Evolutionary conservation across 1,140 invertebrate species (phyloP), one percentile per base, ranked within the genome.

Genomic region (Gryon sp.): DNA sequence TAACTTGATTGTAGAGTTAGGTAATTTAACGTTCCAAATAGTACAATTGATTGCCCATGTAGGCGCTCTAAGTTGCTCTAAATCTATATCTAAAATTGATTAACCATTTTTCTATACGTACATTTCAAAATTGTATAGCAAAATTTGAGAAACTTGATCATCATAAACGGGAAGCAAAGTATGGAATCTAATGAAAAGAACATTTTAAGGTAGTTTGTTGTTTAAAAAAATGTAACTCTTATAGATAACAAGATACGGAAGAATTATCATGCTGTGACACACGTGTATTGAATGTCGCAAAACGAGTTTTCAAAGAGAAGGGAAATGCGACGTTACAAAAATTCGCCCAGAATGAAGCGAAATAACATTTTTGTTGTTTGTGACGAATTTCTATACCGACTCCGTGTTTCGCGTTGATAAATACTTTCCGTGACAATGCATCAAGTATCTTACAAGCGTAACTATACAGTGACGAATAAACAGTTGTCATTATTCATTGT

Each of bases 251-350:
- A 75, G 62, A 66, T 62, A 63, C 45, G 62, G 63, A 68, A 62
- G 72, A 60, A 63, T 75, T 53, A 62, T 68, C 55, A 63, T 68
- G 72, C 72, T 68, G 63, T 41, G 62, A 75, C 55, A 36, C 63
- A 63, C 63, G 63, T 75, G 72, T 48, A 57, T 53, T 52, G 60
- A 70, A 70, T 70, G 59, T 38, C 53, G 74, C 52, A 40, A 36
- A 76, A 70, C 74, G 22, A 70, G 74, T 70, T 76, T 76, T 70
- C 74, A 70, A 76, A 69, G 59, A 57, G 74, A 76, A 50, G 65
- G 65, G 59, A 69, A 76, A 57, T 41, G 65, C 48, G 40, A 11
- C 15, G 41, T 24, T n/a, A 16, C 59, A 76, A 76, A 70, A 76
- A 76, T 70, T 38, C 28, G 2, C n/a, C n/a, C 53, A 46, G 65